Evolutionary conservation across 2,888 invertebrate genomes (phyloP), one percentile per base, ranked within the genome.

Genomic region (Hypena proboscidalis): DNA sequence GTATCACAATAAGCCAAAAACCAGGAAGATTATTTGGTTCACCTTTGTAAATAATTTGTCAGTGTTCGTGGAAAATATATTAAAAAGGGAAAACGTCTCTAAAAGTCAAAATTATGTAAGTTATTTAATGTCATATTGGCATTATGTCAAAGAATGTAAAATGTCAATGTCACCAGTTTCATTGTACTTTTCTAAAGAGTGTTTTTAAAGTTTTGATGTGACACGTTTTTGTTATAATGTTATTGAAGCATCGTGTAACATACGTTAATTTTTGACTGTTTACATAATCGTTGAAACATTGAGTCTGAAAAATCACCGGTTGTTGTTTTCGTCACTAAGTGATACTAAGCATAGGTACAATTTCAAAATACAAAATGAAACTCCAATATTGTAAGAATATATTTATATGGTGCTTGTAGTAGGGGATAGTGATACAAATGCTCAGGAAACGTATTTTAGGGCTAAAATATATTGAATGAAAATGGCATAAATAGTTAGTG

Each of bases 321-420:
- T 50, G 35, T 53, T 57, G 11, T 53, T 65, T 56, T 53, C 19
- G n/a, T 43, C 50, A 54, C 32, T 44, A 52, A 51, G 66, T 66
- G 59, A 62, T 64, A 62, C 42, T 57, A 52, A 52, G 39, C 40
- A 36, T 61, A 53, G 40, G 46, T 32, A 25, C 23, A 9, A 46
- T 48, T 25, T 36, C 36, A 20, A 45, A 46, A 51, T 43, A 42
- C 23, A 56, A 52, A n/a, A 37, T 36, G 29, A 22, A 42, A 54
- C 50, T 54, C 51, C 43, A 48, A 37, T 31, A 40, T 30, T 30
- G 17, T 41, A 23, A 41, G 23, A 4, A 4, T 11, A 17, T 25
- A 29, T 9, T 13, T 9, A n/a, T n/a, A 11, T 38, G 2, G 19
- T 19, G 30, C 11, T 36, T 27, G 13, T 17, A 8, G 3, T 5